Evolutionary conservation across 2,113 vertebrate genomes (phyloP).

Genomic region (Leptocoma aspasia): DNA sequence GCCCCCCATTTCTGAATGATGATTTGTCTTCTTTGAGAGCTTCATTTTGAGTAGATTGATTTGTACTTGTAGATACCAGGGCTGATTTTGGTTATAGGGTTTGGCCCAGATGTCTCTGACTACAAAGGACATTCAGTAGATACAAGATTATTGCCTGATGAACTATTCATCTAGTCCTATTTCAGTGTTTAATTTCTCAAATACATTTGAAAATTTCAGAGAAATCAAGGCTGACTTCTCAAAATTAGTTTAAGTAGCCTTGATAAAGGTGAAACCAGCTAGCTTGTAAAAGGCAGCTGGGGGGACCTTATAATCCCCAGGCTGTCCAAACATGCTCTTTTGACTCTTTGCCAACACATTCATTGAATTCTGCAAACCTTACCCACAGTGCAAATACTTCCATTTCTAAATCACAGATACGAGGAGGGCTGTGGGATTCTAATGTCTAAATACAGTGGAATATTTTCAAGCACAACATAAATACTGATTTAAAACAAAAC

Average conservation of each 20-base stretch:
- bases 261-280: not conserved
- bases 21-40: not conserved
- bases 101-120: not conserved
- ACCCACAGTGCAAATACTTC: not conserved
- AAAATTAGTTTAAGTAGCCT: not conserved
- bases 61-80: not conserved
- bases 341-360: not conserved
- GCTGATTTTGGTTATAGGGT: not conserved
- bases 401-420: not conserved
- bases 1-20: accelerated
- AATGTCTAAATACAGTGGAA: not conserved
- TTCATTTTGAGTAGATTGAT: not conserved
- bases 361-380: not conserved
- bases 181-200: not conserved
- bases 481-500: not conserved
- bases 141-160: not conserved
- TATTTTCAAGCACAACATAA: not conserved
- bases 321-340: not conserved
- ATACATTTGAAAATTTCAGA: not conserved
- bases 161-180: not conserved
- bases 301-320: not conserved
- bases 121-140: not conserved
- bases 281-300: not conserved
- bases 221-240: not conserved
- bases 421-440: not conserved